Conservation (phyloP, 2,797 vertebrate genomes). For the Pipistrellus pygmaeus region DNA sequence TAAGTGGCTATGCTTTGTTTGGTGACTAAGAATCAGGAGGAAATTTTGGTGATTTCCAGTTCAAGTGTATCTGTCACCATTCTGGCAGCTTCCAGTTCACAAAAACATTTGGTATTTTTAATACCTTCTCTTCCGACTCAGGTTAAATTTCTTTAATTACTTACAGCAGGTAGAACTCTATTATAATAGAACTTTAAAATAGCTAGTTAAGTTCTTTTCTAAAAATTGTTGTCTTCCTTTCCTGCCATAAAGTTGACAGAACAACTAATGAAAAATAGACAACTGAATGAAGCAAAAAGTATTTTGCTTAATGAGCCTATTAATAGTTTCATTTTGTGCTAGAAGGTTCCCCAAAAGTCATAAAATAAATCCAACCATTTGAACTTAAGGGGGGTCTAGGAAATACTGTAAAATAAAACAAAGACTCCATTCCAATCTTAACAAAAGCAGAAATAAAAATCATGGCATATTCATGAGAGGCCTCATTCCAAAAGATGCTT, state of each 20-base stretch:
- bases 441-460: slow-evolving; percentile 75
- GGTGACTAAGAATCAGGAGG: slow-evolving; percentile 8
- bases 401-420: slow-evolving; percentile 74
- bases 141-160: slow-evolving; percentile 41
- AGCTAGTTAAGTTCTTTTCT: slow-evolving; percentile 31
- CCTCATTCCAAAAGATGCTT: slow-evolving; percentile 74
- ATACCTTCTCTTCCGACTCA: background rate
- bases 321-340: slow-evolving; percentile 15
- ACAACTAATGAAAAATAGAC: slow-evolving; percentile 32
- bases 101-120: slow-evolving; percentile 45
- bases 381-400: background rate
- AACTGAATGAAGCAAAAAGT: slow-evolving; percentile 7
- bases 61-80: background rate
- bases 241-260: background rate
- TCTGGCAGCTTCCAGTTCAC: background rate
- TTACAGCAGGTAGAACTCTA: background rate
- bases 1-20: background rate
- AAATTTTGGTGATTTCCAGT: slow-evolving; percentile 53
- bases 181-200: slow-evolving; percentile 29
- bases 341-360: background rate
- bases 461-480: slow-evolving; percentile 63
- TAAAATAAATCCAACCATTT: slow-evolving; percentile 38
- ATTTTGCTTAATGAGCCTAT: background rate
- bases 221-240: background rate
- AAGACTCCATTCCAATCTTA: slow-evolving; percentile 61